Evolutionary conservation across 2,888 invertebrate genomes (phyloP).

Genomic region (Cerceris rybyensis): DNA sequence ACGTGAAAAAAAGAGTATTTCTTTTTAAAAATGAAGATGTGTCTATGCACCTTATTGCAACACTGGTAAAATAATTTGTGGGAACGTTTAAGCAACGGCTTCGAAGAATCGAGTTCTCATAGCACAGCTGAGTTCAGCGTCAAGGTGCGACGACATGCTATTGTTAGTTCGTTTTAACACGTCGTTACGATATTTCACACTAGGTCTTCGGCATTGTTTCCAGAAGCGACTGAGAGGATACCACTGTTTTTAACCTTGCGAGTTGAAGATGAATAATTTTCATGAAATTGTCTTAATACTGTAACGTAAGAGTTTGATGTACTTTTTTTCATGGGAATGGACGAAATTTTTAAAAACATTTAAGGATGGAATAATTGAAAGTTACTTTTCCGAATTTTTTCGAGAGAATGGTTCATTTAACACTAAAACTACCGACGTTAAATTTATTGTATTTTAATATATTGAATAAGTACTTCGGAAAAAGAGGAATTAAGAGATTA

Average conservation of each 20-base stretch:
- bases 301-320: too few relatives aligned
- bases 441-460: too few relatives aligned
- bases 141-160: constrained; percentile 49
- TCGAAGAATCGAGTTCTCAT: constrained; percentile 27
- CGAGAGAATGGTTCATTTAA: too few relatives aligned
- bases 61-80: neutral
- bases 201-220: constrained; percentile 46
- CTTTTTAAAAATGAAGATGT: neutral
- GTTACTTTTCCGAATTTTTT: too few relatives aligned
- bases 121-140: constrained; percentile 64
- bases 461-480: too few relatives aligned
- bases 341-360: too few relatives aligned
- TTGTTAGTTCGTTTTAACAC: constrained; percentile 76
- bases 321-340: too few relatives aligned
- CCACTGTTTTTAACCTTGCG: constrained; percentile 16
- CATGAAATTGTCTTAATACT: too few relatives aligned
- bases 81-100: constrained; percentile 13
- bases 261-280: neutral
- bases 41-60: neutral
- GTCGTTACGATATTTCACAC: constrained; percentile 81
- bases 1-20: too few relatives aligned
- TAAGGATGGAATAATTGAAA: too few relatives aligned
- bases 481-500: too few relatives aligned
- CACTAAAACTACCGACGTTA: too few relatives aligned
- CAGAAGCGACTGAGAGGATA: constrained; percentile 30